These are phyloP conservation scores for Amblyornis subalaris DNA, from an alignment of 2,113 vertebrate genomes.

Conservation along the genomic window DNA sequence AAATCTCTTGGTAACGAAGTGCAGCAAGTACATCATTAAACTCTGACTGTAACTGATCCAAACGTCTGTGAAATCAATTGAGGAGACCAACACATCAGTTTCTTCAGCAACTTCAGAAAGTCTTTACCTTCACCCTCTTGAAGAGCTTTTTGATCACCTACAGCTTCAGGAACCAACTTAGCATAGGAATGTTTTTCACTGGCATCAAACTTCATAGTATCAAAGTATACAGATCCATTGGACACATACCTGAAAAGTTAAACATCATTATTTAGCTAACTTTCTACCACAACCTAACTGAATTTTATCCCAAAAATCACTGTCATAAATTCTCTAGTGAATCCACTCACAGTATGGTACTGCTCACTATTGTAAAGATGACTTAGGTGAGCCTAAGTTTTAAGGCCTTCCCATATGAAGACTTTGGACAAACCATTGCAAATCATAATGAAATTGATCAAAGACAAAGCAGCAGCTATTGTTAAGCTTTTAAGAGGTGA, in stretches of 20 bases:
- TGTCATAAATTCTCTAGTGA: background rate
- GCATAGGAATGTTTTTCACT: conserved; percentile 87
- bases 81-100: background rate
- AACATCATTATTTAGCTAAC: background rate
- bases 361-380: background rate
- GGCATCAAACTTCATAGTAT: conserved; percentile 86
- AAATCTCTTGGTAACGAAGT: background rate
- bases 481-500: background rate
- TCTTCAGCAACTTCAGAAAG: background rate
- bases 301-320: background rate
- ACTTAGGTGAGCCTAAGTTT: background rate
- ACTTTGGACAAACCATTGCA: background rate
- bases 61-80: background rate
- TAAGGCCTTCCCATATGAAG: background rate
- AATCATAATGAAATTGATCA: background rate
- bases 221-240: conserved; percentile 93
- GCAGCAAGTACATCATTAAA: background rate
- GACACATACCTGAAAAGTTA: conserved; percentile 84
- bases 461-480: background rate
- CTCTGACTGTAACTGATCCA: background rate
- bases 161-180: conserved; percentile 94
- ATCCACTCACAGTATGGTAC: background rate
- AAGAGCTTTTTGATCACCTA: conserved; percentile 93
- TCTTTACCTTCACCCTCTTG: conserved; percentile 93
- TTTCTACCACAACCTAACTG: background rate